phyloP scores from a whole-genome alignment of 2,113 vertebrate genomes.

The Psittacula cyanocephala region DNA sequence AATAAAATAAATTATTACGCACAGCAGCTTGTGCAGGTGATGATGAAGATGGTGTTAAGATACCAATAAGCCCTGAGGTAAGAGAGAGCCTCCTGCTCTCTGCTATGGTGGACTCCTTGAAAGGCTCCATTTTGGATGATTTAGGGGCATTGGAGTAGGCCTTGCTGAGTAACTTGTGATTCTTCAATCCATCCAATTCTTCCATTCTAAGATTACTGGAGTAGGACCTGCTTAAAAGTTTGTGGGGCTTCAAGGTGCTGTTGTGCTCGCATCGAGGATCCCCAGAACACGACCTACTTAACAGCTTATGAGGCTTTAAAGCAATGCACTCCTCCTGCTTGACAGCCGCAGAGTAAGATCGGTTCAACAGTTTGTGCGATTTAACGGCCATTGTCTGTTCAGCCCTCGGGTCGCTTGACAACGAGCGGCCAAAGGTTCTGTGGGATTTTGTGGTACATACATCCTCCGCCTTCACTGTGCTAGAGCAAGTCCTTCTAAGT shows the following conservation, averaged over 20 bases:
- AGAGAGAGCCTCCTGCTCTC: slow-evolving; percentile 90
- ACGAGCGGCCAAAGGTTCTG: slow-evolving; percentile 81
- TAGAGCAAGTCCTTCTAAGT: slow-evolving; percentile 84
- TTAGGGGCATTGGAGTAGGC: slow-evolving; percentile 82
- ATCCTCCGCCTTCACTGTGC: slow-evolving; percentile 82
- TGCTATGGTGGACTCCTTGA: slow-evolving; percentile 79
- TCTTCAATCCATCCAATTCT: slow-evolving; percentile 84
- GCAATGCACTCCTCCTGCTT: slow-evolving; percentile 82
- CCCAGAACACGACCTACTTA: slow-evolving; percentile 80
- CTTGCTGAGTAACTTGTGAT: slow-evolving; percentile 84
- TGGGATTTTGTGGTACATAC: slow-evolving; percentile 79
- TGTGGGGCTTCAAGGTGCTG: slow-evolving; percentile 81
- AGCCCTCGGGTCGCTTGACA: slow-evolving; percentile 81
- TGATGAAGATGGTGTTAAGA: slow-evolving; percentile 85
- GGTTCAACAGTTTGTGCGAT: slow-evolving; percentile 82
- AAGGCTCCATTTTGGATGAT: slow-evolving; percentile 80
- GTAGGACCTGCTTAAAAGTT: slow-evolving; percentile 84
- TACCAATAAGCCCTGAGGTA: slow-evolving; percentile 93
- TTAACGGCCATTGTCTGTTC: slow-evolving; percentile 80
- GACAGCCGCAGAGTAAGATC: slow-evolving; percentile 73
- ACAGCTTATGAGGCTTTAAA: slow-evolving; percentile 80
- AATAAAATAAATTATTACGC: slow-evolving; percentile 61
- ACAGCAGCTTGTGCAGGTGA: slow-evolving; percentile 83
- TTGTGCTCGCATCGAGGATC: slow-evolving; percentile 84
- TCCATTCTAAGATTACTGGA: slow-evolving; percentile 83